A percentile compares a stretch with the other conserved stretches of the same genome.
phyloP scores from a whole-genome alignment of 2,113 vertebrate genomes.

The Aegithalos caudatus region DNA sequence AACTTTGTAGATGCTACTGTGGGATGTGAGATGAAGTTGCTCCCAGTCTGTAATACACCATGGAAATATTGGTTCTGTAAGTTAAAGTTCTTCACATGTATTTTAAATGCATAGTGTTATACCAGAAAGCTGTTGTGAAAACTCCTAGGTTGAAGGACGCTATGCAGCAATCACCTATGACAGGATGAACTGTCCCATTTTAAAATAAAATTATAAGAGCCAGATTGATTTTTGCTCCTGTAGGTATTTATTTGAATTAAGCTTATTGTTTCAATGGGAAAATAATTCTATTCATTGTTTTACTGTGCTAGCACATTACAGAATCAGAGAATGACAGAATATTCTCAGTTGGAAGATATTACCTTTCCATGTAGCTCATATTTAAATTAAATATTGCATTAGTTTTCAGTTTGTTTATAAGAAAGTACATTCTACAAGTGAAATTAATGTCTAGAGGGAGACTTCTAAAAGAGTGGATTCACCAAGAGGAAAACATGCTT shows the following conservation, averaged over 20 bases:
- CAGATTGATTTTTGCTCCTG: not conserved
- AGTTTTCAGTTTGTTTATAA: conserved; percentile 46
- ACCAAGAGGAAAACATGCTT: not conserved
- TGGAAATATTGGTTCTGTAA: not conserved
- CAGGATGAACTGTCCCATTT: not conserved
- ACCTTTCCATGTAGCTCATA: conserved; percentile 25
- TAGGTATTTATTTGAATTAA: not conserved
- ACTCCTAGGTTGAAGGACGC: not conserved
- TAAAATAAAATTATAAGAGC: not conserved
- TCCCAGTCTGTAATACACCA: not conserved
- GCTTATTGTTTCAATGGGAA: not conserved
- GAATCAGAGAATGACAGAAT: not conserved
- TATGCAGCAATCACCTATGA: not conserved
- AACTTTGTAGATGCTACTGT: not conserved
- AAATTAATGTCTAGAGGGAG: conserved; percentile 16
- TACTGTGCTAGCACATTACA: not conserved
- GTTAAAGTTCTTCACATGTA: not conserved
- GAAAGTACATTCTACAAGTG: conserved; percentile 20
- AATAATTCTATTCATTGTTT: not conserved
- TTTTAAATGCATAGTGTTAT: not conserved
- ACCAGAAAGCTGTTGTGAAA: not conserved
- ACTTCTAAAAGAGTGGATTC: not conserved
- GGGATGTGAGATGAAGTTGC: not conserved
- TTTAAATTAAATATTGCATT: conserved; percentile 46
- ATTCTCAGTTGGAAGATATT: not conserved